phyloP scores from a whole-genome alignment of 2,113 vertebrate species.

The Barbus barbus region DNA sequence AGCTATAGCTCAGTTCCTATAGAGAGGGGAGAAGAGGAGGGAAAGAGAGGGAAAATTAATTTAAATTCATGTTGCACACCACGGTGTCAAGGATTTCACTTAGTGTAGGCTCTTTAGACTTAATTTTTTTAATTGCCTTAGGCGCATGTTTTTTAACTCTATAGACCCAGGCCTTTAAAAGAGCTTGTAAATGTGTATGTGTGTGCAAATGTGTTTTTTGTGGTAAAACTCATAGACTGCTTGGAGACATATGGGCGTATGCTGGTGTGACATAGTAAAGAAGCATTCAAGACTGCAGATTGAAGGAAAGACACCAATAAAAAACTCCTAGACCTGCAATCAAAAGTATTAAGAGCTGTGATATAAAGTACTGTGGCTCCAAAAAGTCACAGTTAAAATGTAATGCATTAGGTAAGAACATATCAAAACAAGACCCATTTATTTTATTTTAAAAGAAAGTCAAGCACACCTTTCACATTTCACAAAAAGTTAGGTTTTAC shows the following conservation, averaged over 20 bases:
- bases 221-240: not conserved
- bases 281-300: not conserved
- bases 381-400: not conserved
- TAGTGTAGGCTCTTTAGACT: not conserved
- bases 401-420: not conserved
- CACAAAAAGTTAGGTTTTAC: not conserved
- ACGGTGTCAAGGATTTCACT: constrained; percentile 12
- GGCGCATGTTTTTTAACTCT: not conserved
- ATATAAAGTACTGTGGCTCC: not conserved
- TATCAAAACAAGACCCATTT: not conserved
- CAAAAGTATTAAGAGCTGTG: not conserved
- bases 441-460: not conserved
- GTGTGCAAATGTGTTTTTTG: not conserved
- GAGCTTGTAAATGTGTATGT: not conserved
- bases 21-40: not conserved
- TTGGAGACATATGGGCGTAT: not conserved
- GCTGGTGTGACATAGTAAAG: not conserved
- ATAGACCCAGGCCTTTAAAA: not conserved
- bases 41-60: constrained; percentile 1
- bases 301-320: not conserved
- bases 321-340: not conserved
- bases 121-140: not conserved
- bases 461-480: not conserved
- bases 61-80: constrained; percentile 12
- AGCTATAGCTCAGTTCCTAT: constrained; percentile 12